Evolutionary conservation across 1,140 invertebrate species (phyloP), one percentile per base, ranked within the genome.

Genomic region (Vollenhovia emeryi): DNA sequence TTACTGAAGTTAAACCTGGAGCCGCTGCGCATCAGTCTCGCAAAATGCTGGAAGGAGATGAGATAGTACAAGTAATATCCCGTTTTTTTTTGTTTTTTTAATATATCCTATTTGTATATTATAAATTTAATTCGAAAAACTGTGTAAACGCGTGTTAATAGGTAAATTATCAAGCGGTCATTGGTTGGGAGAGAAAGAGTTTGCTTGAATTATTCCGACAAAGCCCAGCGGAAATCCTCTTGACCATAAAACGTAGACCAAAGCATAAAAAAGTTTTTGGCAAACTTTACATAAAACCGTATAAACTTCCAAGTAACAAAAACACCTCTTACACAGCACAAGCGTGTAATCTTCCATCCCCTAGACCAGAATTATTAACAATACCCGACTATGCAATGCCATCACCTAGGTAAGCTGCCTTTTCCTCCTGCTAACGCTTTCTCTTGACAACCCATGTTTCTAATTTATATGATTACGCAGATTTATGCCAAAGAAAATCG

Each of bases 111-210:
- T 50, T 18, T 11, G 13, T 48, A 43, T 24, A 68, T 21, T 57
- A 66, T 43, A 62, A 18, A 57, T 78, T 57, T 33, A 24, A n/a
- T n/a, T n/a, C n/a, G n/a, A n/a, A n/a, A n/a, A n/a, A n/a, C n/a
- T n/a, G 24, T 59, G 21, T 73, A 36, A 79, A 85, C 64, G n/a
- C n/a, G n/a, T n/a, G n/a, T 59, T 89, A 96, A 24, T 95, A 98
- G 95, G 97, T 98, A 13, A 98, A 98, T 94, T 98, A 98, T 94
- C 98, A 98, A 93, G 98, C 98, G n/a, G 97, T 98, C 21, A 97
- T 98, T 86, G 98, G 98, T 1, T 98, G 98, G 98, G 97, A 98
- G 88, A 95, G 97, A 50, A 97, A 97, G 91, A 97, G 97, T 89
- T 96, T 98, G n/a, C 95, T 98, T 60, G 95, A 96, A 82, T 95